These are phyloP conservation scores for Xiphias gladius DNA, from an alignment of 2,113 vertebrate genomes.

Conservation along the genomic window DNA sequence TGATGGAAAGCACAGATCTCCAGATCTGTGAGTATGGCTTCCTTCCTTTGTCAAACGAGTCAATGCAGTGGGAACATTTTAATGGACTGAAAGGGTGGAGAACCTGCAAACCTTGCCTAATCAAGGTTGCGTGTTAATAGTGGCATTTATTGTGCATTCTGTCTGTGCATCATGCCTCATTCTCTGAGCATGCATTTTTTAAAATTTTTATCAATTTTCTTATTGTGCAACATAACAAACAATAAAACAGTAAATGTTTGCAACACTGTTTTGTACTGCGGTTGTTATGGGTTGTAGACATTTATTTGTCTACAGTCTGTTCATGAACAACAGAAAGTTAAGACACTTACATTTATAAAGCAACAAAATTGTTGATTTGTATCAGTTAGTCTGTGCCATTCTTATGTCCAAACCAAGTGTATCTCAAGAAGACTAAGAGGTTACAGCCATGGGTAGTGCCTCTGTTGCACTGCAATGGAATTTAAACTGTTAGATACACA, in stretches of 20 bases:
- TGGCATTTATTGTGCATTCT: conserved; percentile 59
- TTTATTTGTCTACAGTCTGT: not conserved
- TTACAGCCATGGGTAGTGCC: not conserved
- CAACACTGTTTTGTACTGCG: not conserved
- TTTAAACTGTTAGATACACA: not conserved
- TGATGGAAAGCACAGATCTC: conserved; percentile 36
- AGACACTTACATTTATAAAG: not conserved
- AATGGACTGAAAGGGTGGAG: conserved; percentile 44
- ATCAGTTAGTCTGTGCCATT: not conserved
- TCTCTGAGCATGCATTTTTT: not conserved
- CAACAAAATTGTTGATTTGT: not conserved
- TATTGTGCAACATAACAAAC: conserved; percentile 14
- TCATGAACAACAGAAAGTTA: not conserved
- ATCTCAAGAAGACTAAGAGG: not conserved
- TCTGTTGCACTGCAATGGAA: not conserved
- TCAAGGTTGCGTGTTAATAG: conserved; percentile 60
- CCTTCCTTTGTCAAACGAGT: conserved; percentile 52
- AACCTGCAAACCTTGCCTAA: not conserved
- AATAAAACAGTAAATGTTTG: not conserved
- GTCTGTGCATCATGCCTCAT: conserved; percentile 5
- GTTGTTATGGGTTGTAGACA: not conserved
- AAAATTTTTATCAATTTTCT: not conserved
- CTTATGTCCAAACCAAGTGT: not conserved
- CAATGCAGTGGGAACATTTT: conserved; percentile 52
- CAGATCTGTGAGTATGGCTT: conserved; percentile 21